phyloP scores from a whole-genome alignment of 1,140 invertebrate genomes.

The Aphis craccivora region DNA sequence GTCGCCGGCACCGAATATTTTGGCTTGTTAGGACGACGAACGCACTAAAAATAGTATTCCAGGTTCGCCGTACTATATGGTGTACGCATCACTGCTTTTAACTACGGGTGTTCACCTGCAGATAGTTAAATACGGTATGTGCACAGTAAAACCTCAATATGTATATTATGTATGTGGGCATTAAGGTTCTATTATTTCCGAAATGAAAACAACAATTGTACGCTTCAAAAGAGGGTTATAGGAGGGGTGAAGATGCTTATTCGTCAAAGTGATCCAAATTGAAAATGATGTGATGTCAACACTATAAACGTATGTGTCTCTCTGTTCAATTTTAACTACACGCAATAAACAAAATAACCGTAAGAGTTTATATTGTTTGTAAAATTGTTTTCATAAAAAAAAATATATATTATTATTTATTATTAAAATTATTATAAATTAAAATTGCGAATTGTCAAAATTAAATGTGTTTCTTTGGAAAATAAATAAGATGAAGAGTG shows the following conservation, averaged over 20 bases:
- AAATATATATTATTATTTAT: not conserved
- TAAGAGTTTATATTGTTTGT: not conserved
- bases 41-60: constrained; percentile 49
- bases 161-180: not conserved
- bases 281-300: not conserved
- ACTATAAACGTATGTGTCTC: not conserved
- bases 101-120: not conserved
- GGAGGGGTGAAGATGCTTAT: not conserved
- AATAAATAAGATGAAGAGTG: not conserved
- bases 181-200: not conserved
- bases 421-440: not conserved
- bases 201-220: not conserved
- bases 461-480: not conserved
- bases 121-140: not conserved
- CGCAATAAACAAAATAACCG: too few species aligned
- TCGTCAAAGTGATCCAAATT: not conserved
- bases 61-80: not conserved
- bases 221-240: not conserved
- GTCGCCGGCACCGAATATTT: constrained; percentile 56
- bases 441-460: not conserved
- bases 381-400: not conserved
- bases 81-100: not conserved
- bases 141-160: not conserved
- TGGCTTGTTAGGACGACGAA: constrained; percentile 54
- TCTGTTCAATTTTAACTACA: not conserved